Conservation (phyloP, 2,888 invertebrate species). For the Acanthosepion lycidas region DNA sequence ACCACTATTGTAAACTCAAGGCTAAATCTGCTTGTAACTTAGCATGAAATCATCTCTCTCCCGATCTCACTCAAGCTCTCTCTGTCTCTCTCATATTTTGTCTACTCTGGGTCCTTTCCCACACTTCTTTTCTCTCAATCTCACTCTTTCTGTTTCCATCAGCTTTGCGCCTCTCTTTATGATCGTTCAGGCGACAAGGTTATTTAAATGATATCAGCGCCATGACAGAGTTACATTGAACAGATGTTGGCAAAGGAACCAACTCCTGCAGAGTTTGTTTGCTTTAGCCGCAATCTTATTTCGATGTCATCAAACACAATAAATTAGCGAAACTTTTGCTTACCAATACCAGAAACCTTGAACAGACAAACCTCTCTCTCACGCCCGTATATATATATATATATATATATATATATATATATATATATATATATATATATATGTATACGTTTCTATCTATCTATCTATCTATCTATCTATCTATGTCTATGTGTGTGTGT, state of each 20-base stretch:
- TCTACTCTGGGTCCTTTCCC: too few relatives aligned
- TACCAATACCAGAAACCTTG: neutral
- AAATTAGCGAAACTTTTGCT: neutral
- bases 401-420: neutral
- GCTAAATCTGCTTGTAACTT: too few relatives aligned
- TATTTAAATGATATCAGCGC: neutral
- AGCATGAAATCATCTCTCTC: neutral
- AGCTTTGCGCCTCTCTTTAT: neutral
- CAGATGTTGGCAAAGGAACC: neutral
- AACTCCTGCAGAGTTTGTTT: neutral
- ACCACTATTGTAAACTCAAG: too few relatives aligned
- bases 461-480: neutral
- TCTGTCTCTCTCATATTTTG: neutral
- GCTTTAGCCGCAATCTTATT: neutral
- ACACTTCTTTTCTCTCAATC: neutral
- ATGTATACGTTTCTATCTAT: neutral
- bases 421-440: neutral
- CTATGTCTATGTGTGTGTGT: too few relatives aligned
- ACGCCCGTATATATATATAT: neutral
- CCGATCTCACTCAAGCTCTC: neutral
- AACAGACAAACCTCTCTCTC: neutral
- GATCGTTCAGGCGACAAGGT: neutral
- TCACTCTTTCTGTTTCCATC: neutral
- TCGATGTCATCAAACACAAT: constrained; percentile 1
- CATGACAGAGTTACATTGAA: neutral